These are phyloP conservation scores for Bos taurus DNA, from an alignment of 2,113 vertebrate species.

Conservation along the genomic window DNA sequence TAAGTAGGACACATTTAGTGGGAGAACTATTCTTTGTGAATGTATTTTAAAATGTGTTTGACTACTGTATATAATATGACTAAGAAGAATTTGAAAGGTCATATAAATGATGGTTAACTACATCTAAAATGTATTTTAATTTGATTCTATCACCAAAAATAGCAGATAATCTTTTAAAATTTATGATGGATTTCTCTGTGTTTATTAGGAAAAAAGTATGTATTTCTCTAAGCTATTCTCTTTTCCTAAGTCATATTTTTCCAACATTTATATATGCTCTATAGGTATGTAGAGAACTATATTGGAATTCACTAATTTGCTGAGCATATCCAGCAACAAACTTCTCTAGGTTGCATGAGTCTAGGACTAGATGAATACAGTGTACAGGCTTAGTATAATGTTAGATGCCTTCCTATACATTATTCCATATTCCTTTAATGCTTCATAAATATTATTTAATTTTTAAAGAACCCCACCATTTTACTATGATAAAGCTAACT, in stretches of 20 bases:
- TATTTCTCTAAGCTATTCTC: background rate
- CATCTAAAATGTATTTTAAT: conserved; percentile 20
- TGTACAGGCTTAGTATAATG: background rate
- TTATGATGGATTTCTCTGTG: background rate
- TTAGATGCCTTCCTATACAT: background rate
- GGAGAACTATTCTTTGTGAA: conserved; percentile 47
- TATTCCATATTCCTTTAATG: background rate
- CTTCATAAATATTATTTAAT: background rate
- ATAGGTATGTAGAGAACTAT: background rate
- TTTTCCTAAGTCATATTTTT: conserved; percentile 11
- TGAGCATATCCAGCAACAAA: background rate
- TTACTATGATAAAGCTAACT: background rate
- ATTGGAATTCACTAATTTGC: background rate
- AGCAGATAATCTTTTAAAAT: background rate
- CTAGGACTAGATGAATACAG: background rate
- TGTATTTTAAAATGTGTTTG: conserved; percentile 49
- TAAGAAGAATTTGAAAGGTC: conserved; percentile 45
- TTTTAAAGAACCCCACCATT: background rate
- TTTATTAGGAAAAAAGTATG: background rate
- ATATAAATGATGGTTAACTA: background rate
- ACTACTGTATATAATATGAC: conserved; percentile 42
- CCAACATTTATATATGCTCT: background rate
- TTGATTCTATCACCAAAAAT: background rate
- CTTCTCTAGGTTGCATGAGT: background rate
- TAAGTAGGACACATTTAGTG: conserved; percentile 80